Conservation (phyloP, 1,140 invertebrate species). For the Parasteatoda tepidariorum region DNA sequence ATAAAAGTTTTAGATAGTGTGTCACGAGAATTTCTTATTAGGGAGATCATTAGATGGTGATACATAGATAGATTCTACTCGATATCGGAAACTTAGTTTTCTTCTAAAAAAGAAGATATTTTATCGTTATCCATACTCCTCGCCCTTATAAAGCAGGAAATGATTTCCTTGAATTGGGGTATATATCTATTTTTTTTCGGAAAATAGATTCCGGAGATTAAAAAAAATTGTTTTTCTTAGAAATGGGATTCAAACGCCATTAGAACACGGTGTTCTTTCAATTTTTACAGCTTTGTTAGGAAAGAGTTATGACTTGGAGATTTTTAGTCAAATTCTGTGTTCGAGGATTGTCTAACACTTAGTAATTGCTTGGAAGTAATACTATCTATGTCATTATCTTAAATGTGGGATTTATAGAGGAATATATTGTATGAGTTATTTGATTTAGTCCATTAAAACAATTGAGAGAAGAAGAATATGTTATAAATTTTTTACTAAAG, state of each 20-base stretch:
- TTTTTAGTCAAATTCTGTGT: too few relatives aligned
- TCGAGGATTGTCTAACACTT: too few relatives aligned
- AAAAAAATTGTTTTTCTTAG: not conserved
- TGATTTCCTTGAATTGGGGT: not conserved
- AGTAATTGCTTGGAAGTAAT: too few relatives aligned
- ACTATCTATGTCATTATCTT: too few relatives aligned
- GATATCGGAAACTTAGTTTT: slow-evolving; percentile 11
- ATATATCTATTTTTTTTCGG: not conserved
- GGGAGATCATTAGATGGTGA: not conserved
- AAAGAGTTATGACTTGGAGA: too few relatives aligned
- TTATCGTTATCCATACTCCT: not conserved
- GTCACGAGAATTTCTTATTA: slow-evolving; percentile 32
- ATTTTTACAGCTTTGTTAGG: too few relatives aligned
- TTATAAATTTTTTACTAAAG: too few relatives aligned
- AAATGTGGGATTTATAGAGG: too few relatives aligned
- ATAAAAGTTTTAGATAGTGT: not conserved
- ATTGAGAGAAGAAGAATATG: too few relatives aligned
- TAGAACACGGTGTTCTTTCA: too few relatives aligned
- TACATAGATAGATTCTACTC: not conserved
- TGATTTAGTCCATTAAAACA: too few relatives aligned
- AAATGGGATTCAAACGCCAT: not conserved
- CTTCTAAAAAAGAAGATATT: not conserved
- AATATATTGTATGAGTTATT: too few relatives aligned
- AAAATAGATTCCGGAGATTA: not conserved
- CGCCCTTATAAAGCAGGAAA: not conserved